A percentile compares a stretch with the other conserved stretches of the same genome.
Conservation (phyloP, 1,140 invertebrate species). For the Eulimnadia texana region DNA sequence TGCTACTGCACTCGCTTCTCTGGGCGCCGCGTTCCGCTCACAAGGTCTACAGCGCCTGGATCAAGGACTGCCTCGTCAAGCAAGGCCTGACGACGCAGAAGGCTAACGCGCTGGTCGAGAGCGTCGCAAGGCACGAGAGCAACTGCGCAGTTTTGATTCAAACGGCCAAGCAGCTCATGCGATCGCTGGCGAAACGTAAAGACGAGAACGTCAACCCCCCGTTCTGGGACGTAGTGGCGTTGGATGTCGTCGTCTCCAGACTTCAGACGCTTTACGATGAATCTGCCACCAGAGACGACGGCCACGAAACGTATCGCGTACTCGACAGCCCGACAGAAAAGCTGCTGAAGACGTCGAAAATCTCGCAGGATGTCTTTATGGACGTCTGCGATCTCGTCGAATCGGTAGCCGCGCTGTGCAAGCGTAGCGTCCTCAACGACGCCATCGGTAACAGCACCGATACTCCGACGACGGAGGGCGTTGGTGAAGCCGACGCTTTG, state of each 20-base stretch:
- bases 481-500: slow-evolving; percentile 25
- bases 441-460: slow-evolving; percentile 7
- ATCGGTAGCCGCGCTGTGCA: slow-evolving; percentile 2
- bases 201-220: slow-evolving; percentile 21
- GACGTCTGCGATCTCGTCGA: slow-evolving; percentile 13
- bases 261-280: slow-evolving; percentile 11
- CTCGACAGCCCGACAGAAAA: slow-evolving; percentile 13
- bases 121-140: slow-evolving; percentile 45
- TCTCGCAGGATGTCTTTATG: slow-evolving; percentile 13
- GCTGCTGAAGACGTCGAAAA: slow-evolving; percentile 10
- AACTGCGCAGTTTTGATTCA: slow-evolving; percentile 51
- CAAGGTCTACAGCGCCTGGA: slow-evolving; percentile 57
- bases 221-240: slow-evolving; percentile 9
- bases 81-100: slow-evolving; percentile 74
- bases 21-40: slow-evolving; percentile 57
- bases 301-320: slow-evolving; percentile 11
- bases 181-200: slow-evolving; percentile 10
- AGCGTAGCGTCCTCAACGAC: slow-evolving; percentile 11
- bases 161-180: slow-evolving; percentile 41
- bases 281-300: slow-evolving; percentile 3
- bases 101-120: slow-evolving; percentile 57
- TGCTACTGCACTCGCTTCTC: slow-evolving; percentile 51
- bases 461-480: slow-evolving; percentile 1
- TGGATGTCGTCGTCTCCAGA: slow-evolving; percentile 13
- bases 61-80: slow-evolving; percentile 69